Conservation (phyloP, 2,113 vertebrate genomes). For the Elachura formosa region DNA sequence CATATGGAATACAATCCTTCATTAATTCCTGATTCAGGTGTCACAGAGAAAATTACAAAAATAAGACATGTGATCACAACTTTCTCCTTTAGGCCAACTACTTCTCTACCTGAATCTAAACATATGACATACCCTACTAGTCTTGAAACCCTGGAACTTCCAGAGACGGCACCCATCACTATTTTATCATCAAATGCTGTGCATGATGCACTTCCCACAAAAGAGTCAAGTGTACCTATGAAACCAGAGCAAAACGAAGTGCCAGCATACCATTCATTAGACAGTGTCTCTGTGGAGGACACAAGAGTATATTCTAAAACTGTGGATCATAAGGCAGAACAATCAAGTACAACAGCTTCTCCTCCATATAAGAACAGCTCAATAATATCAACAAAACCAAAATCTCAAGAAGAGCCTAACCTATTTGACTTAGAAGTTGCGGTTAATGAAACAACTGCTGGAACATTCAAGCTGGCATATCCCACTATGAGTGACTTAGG, state of each 20-base stretch:
- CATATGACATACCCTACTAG: rapidly evolving
- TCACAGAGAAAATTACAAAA: neutral
- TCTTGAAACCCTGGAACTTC: neutral
- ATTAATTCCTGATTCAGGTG: neutral
- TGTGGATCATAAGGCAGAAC: neutral
- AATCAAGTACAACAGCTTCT: neutral
- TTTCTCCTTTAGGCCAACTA: neutral
- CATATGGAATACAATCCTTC: neutral
- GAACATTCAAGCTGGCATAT: neutral
- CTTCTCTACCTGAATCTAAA: neutral
- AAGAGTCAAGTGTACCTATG: neutral
- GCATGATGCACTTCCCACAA: neutral
- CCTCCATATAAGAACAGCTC: too few species aligned
- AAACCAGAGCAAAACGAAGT: neutral
- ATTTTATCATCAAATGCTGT: neutral
- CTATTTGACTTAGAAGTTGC: neutral
- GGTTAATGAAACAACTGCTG: neutral
- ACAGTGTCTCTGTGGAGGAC: neutral
- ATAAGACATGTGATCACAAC: neutral
- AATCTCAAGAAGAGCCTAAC: neutral
- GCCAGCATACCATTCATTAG: neutral
- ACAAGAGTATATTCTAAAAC: neutral
- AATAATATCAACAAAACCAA: neutral
- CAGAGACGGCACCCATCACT: neutral
- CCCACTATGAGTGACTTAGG: neutral